Percentiles rank a stretch among this genome's conserved stretches.
Evolutionary conservation across 2,888 invertebrate species (phyloP).

Genomic region (Platycheirus rosarum): DNA sequence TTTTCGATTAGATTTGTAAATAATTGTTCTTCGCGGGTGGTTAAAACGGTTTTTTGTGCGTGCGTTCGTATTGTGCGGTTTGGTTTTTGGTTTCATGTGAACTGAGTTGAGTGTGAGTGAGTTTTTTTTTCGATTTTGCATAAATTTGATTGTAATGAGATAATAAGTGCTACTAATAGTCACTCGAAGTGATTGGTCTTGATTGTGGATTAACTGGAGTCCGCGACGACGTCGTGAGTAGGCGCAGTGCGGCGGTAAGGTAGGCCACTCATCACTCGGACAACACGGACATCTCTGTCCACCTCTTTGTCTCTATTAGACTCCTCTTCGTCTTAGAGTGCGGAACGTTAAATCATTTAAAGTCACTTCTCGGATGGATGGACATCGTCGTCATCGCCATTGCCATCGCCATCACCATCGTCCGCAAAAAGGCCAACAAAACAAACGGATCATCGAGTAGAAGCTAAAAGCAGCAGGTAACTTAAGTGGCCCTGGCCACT

Average conservation of each 20-base stretch:
- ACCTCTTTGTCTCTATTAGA: constrained; percentile 49
- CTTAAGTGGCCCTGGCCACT: constrained; percentile 67
- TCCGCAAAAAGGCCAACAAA: constrained; percentile 19
- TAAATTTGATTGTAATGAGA: constrained; percentile 79
- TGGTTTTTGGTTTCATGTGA: constrained; percentile 39
- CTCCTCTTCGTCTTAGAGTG: constrained; percentile 30
- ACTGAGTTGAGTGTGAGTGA: constrained; percentile 48
- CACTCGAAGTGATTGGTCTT: constrained; percentile 36
- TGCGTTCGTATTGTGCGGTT: constrained; percentile 12
- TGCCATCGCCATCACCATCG: constrained; percentile 1
- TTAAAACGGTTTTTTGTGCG: background rate
- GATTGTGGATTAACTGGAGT: constrained; percentile 64
- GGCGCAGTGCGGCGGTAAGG: background rate
- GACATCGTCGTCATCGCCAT: constrained; percentile 31
- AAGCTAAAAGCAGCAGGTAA: constrained; percentile 57
- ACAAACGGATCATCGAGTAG: constrained; percentile 60
- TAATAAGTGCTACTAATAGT: constrained; percentile 81
- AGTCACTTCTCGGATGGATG: constrained; percentile 59
- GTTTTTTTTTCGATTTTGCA: constrained; percentile 10
- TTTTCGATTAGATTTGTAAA: constrained; percentile 6
- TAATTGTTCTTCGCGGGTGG: background rate
- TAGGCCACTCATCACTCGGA: constrained; percentile 4
- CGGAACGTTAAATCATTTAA: constrained; percentile 63
- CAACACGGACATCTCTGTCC: constrained; percentile 19
- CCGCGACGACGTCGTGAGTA: constrained; percentile 22